Base-by-base conservation (phyloP, 2,888 invertebrate genomes). In the Caenorhabditis doughertyi region DNA sequence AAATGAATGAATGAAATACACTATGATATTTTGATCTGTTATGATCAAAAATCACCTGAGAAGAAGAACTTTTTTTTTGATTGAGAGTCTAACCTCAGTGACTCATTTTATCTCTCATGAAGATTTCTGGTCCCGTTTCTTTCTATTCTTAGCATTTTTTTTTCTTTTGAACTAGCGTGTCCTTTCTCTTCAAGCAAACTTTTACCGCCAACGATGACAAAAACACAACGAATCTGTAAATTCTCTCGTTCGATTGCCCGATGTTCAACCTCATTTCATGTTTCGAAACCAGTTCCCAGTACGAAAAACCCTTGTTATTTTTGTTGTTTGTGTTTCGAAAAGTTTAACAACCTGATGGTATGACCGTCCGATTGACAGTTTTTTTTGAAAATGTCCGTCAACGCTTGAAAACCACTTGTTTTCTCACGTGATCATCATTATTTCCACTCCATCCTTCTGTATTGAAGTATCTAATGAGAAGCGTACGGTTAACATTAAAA, bases 251-350 rank as follows among this genome's bases (percentile, higher is more conserved):
- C 77, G 44, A 77, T 68, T 60, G 68, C 51, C 65, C 65, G 53
- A 68, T 77, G 77, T 77, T 77, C 77, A 77, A 77, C 77, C 77
- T 77, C 68, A 77, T 68, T 77, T 62, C 23, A 77, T 77, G 77
- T 77, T 68, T 77, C 67, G 51, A 77, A 77, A 77, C 77, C 68
- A 62, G 77, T 77, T 77, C 68, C 62, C 23, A 51, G 70, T 68
- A 68, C 60, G 77, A 42, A 77, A 76, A 77, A 68, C 77, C 77
- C 68, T 77, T 77, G 77, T 77, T 77, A 68, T 77, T 77, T 77
- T 77, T 68, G 77, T 68, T 77, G 77, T 77, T 77, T 77, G 77
- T 68, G 67, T 67, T 67, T 77, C 58, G 53, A 68, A 77, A 76
- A 77, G 68, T 77, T 77, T 77, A 77, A 77, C 77, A 77, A 77